Base-by-base conservation (phyloP, 30 jellyfish, hydroid and myxozoan species). In the Pseudorhiza aurosa region DNA sequence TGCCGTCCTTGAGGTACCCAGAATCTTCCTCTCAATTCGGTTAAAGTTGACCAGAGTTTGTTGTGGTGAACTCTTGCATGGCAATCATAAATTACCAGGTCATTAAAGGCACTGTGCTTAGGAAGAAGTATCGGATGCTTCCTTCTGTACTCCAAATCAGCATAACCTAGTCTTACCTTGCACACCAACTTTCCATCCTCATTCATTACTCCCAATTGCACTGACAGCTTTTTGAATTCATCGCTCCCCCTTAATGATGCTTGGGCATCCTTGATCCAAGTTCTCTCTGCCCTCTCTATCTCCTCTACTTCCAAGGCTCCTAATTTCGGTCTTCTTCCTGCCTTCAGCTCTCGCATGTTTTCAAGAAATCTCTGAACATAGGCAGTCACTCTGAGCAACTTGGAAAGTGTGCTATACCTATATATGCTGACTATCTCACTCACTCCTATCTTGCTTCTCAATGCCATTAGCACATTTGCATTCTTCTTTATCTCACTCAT, bases 1-100 rank as follows among this genome's bases (percentile, higher is more conserved):
- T 83, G 95, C 27, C 95, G 69, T 31, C 95, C 88, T 68, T 59
- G 82, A 1, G 88, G 82, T 30, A 83, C 87, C 82, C 88, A 83
- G 50, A 83, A 83, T 58, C 76, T 69, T 9, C 64, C 22, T 45
- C 88, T 83, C 1, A 83, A 40, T 51, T 83, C 95, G 4, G 95
- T 88, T 68, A 83, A 69, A 31, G 88, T 83, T 1, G 83, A 69
- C 33, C 87, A 1, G 25, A 69, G 82, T 51, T 72, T 59, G 59
- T 69, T 58, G 75, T 83, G 95, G n/a, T 69, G 75, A 33, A 83
- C 95, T 70, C 87, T 83, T 14, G 8, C 56, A 65, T 81, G 93
- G 57, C 93, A 81, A 64, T 67, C 93, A 0, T 67, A 5, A 0
- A 77, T 57, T 4, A 58, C 47, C 46, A 60, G 57, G 18, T 77